Percentiles rank a stretch among this genome's conserved stretches.
These are phyloP conservation scores for Nannobrachium achirus DNA, from an alignment of 2,113 vertebrate species.

Conservation along the genomic window DNA sequence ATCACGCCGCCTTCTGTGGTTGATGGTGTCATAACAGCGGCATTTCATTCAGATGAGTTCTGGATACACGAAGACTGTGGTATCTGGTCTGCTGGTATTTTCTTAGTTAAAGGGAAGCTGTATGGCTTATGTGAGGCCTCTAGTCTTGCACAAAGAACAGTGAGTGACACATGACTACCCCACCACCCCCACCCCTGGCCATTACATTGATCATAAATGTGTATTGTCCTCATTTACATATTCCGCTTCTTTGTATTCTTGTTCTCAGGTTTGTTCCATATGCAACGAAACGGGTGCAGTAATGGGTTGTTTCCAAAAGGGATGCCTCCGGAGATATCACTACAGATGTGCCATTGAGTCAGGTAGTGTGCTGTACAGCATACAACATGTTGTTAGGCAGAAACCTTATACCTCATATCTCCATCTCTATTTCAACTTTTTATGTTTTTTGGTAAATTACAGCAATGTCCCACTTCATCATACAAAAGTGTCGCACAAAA, in stretches of 20 bases:
- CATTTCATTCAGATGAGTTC: constrained; percentile 54
- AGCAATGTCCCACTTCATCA: too few species aligned
- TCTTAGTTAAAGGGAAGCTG: constrained; percentile 78
- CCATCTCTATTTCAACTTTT: too few species aligned
- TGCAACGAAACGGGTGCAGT: constrained; percentile 75
- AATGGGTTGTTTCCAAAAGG: constrained; percentile 81
- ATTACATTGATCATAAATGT: not conserved
- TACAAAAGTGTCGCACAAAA: too few species aligned
- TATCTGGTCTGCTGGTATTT: constrained; percentile 78
- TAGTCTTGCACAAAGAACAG: constrained; percentile 67
- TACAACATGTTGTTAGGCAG: not conserved
- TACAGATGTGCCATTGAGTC: constrained; percentile 77
- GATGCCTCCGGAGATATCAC: constrained; percentile 76
- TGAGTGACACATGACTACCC: constrained; percentile 47
- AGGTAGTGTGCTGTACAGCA: constrained; percentile 50
- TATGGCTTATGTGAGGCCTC: constrained; percentile 79
- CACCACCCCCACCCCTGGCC: too few species aligned
- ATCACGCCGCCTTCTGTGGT: not conserved
- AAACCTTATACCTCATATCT: too few species aligned
- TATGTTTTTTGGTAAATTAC: too few species aligned
- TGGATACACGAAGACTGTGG: constrained; percentile 84
- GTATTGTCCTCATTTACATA: not conserved
- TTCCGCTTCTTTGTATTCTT: not conserved
- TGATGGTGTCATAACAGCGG: constrained; percentile 1
- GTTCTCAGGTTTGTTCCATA: constrained; percentile 67